These are phyloP conservation scores for Chrysopilus asiliformis DNA, from an alignment of 2,888 invertebrate genomes.

Conservation along the genomic window DNA sequence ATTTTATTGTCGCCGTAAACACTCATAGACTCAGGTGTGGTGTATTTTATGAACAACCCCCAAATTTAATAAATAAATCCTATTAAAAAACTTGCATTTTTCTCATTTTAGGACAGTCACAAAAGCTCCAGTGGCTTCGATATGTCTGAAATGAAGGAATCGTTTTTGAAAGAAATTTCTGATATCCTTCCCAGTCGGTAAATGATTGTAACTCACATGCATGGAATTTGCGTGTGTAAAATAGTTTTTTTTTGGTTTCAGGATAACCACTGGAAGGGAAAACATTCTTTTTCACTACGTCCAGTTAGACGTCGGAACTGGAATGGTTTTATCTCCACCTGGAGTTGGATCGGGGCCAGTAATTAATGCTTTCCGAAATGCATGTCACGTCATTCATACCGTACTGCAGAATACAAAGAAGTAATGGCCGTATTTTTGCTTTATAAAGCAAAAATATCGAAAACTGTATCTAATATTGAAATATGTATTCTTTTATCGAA, in stretches of 20 bases:
- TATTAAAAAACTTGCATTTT: conserved; percentile 13
- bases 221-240: no score
- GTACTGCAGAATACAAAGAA: conserved; percentile 55
- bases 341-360: conserved; percentile 40
- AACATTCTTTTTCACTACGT: conserved; percentile 66
- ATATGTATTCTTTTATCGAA: no score
- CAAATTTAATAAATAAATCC: no score
- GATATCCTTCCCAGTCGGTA: conserved; percentile 39
- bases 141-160: conserved; percentile 56
- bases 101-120: conserved; percentile 52
- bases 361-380: conserved; percentile 53
- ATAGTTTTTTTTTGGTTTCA: conserved; percentile 27
- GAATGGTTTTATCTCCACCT: conserved; percentile 52
- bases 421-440: no score
- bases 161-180: conserved; percentile 50
- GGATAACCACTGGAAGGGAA: conserved; percentile 54
- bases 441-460: no score
- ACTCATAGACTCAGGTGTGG: no score
- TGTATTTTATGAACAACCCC: no score
- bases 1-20: no score
- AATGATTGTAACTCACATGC: no score
- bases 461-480: no score
- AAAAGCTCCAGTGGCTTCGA: conserved; percentile 51
- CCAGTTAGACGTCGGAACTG: conserved; percentile 56
- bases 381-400: conserved; percentile 58